A percentile compares a stretch with the other conserved stretches of the same genome.
Evolutionary conservation across 2,113 vertebrate genomes (phyloP).

Genomic region (Otus sunia): DNA sequence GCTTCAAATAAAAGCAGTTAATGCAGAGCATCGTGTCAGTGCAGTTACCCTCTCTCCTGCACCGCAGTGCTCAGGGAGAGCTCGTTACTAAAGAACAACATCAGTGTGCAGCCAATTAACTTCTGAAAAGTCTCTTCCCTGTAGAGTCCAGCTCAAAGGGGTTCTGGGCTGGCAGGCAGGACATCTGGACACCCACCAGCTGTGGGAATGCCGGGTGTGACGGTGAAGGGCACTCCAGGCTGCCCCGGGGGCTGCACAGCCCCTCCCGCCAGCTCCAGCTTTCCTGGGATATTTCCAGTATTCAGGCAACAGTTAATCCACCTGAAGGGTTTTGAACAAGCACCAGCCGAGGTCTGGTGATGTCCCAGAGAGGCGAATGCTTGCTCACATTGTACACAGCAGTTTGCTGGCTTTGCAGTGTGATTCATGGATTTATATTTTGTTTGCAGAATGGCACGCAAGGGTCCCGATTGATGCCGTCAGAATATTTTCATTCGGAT

Average conservation of each 20-base stretch:
- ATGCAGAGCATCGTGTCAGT: neutral
- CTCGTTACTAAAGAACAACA: fast-evolving
- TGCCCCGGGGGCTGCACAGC: neutral
- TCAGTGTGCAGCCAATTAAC: neutral
- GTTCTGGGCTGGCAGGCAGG: neutral
- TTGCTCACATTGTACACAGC: too few species aligned
- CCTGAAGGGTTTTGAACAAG: neutral
- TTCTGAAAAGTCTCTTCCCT: neutral
- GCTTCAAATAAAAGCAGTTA: neutral
- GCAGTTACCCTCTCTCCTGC: neutral
- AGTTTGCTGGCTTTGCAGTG: neutral
- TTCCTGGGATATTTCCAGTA: neutral
- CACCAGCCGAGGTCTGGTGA: fast-evolving
- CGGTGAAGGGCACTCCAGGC: neutral
- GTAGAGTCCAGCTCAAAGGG: neutral
- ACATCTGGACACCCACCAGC: fast-evolving
- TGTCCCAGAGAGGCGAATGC: neutral
- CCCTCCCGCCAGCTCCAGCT: fast-evolving
- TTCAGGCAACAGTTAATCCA: too few species aligned
- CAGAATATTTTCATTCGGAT: neutral
- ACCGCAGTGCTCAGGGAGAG: fast-evolving
- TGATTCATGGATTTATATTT: neutral
- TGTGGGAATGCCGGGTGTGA: fast-evolving
- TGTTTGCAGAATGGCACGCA: neutral
- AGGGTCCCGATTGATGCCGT: fast-evolving